A percentile compares a stretch with the other conserved stretches of the same genome.
These are phyloP conservation scores for Xenus cinereus DNA, from an alignment of 2,113 vertebrate genomes.

Conservation along the genomic window DNA sequence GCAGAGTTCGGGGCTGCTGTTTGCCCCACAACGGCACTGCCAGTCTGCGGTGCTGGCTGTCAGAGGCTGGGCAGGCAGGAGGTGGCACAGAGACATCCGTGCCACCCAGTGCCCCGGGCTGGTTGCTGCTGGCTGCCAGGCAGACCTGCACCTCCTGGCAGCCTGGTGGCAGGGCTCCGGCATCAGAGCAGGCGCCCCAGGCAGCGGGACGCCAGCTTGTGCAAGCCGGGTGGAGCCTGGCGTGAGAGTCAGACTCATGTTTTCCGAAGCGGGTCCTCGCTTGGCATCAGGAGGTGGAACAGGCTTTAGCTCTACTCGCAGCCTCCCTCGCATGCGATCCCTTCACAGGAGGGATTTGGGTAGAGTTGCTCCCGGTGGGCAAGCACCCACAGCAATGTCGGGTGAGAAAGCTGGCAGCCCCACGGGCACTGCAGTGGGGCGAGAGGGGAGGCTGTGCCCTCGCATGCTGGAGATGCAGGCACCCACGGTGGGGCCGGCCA, in stretches of 20 bases:
- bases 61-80: background rate
- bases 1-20: background rate
- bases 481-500: background rate
- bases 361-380: background rate
- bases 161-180: background rate
- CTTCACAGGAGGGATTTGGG: background rate
- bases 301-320: background rate
- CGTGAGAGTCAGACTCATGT: background rate
- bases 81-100: accelerated
- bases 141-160: background rate
- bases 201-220: background rate
- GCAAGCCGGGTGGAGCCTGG: slow-evolving; percentile 1
- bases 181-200: background rate
- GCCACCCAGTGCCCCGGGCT: background rate
- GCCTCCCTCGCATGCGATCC: background rate
- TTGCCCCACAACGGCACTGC: background rate
- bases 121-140: background rate
- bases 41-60: accelerated
- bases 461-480: accelerated
- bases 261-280: background rate
- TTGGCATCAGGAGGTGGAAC: background rate
- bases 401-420: background rate
- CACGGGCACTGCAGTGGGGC: accelerated
- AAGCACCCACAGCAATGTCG: accelerated
- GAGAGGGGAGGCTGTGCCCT: background rate